phyloP scores from a whole-genome alignment of 2,888 invertebrate genomes.

The Mycalesis mineus region DNA sequence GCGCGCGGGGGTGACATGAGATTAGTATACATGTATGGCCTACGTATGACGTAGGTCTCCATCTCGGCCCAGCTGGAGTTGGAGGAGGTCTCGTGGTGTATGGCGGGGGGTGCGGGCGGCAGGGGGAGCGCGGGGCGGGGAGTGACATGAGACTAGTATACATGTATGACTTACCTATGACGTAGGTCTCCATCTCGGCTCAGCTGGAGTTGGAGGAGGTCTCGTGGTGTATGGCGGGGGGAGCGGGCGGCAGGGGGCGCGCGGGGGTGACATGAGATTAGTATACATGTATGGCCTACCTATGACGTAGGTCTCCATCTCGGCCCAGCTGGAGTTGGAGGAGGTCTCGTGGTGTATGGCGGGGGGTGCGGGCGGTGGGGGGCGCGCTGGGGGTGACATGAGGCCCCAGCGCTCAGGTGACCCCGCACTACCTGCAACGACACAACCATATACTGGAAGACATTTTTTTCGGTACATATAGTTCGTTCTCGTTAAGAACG shows the following conservation, averaged over 20 bases:
- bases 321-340: constrained; percentile 94
- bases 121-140: constrained; percentile 42
- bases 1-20: constrained; percentile 68
- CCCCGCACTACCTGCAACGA: constrained; percentile 35
- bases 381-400: constrained; percentile 51
- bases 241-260: constrained; percentile 24
- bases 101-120: constrained; percentile 29
- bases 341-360: constrained; percentile 70
- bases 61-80: constrained; percentile 96
- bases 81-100: constrained; percentile 76
- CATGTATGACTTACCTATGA: too few relatives aligned
- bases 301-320: constrained; percentile 92
- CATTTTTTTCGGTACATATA: too few relatives aligned
- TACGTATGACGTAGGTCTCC: constrained; percentile 91
- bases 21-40: too few relatives aligned
- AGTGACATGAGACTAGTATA: constrained; percentile 75
- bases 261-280: constrained; percentile 62
- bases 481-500: too few relatives aligned
- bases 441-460: too few relatives aligned
- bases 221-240: constrained; percentile 43
- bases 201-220: constrained; percentile 92
- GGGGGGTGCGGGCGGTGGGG: constrained; percentile 19
- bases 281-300: too few relatives aligned
- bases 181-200: constrained; percentile 92
- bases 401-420: constrained; percentile 57